These are phyloP conservation scores for Thecocarcelia acutangulata DNA, from an alignment of 2,888 invertebrate genomes.

Conservation along the genomic window DNA sequence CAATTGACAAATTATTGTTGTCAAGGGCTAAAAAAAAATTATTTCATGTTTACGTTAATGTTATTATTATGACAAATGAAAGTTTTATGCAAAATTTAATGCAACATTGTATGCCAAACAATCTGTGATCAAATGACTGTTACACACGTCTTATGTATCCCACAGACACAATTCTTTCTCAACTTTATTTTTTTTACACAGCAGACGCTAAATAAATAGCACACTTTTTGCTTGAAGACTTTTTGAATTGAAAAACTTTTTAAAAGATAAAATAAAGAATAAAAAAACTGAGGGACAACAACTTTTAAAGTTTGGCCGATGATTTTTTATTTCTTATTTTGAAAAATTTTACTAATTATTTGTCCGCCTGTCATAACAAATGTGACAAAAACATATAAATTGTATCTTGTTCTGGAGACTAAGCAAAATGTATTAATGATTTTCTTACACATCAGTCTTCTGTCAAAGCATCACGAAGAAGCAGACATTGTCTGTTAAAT, in stretches of 20 bases:
- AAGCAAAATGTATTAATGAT: conserved; percentile 39
- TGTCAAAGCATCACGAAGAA: conserved; percentile 44
- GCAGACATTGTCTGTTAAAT: conserved; percentile 35
- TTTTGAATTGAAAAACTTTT: neutral
- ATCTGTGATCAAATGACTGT: conserved; percentile 48
- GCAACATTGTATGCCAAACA: conserved; percentile 55
- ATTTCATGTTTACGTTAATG: conserved; percentile 16
- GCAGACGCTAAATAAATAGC: neutral
- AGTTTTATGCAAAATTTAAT: conserved; percentile 52
- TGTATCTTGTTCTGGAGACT: conserved; percentile 37
- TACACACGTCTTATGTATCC: conserved; percentile 22
- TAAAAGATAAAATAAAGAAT: neutral
- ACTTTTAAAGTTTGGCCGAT: neutral
- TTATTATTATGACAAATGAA: conserved; percentile 20
- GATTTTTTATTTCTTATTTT: neutral
- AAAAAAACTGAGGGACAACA: neutral
- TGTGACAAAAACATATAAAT: conserved; percentile 1
- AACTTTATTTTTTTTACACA: conserved; percentile 29
- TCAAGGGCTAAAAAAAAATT: conserved; percentile 14
- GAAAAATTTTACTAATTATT: conserved; percentile 16
- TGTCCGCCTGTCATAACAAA: neutral
- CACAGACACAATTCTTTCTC: conserved; percentile 4
- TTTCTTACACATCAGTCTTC: conserved; percentile 42
- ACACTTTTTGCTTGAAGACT: neutral
- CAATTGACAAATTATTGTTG: conserved; percentile 1